Percentiles rank a stretch among this genome's conserved stretches.
Conservation (phyloP, 2,797 vertebrate species). For the Pyrocephalus nanus region DNA sequence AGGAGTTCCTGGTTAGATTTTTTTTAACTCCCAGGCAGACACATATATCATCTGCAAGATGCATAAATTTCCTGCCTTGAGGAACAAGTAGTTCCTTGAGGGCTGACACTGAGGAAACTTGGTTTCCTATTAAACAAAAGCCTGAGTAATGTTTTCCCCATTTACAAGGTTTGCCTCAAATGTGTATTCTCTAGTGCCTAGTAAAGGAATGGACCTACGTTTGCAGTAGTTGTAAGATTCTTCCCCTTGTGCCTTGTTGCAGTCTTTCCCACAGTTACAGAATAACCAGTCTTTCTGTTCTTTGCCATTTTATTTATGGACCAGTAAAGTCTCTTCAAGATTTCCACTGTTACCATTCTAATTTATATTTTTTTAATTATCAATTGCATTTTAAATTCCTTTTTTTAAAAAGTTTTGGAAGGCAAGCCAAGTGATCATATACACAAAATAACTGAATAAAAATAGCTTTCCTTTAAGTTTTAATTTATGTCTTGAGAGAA, state of each 20-base stretch:
- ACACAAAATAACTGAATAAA: neutral
- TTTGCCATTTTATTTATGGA: neutral
- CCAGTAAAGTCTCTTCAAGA: neutral
- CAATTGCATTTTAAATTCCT: neutral
- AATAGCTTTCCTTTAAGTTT: neutral
- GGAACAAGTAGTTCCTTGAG: neutral
- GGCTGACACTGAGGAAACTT: neutral
- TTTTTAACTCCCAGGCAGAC: neutral
- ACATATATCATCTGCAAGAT: neutral
- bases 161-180: neutral
- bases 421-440: neutral
- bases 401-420: neutral
- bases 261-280: neutral
- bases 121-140: constrained; percentile 32
- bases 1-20: neutral
- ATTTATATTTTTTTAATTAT: neutral
- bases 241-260: neutral
- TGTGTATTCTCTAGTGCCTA: neutral
- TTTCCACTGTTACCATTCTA: neutral
- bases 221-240: neutral
- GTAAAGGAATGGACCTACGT: neutral
- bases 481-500: neutral
- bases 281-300: neutral
- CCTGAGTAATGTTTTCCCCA: neutral
- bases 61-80: neutral